A percentile compares a stretch with the other conserved stretches of the same genome.
Conservation (phyloP, 2,797 vertebrate species). For the Oreochromis grahami region DNA sequence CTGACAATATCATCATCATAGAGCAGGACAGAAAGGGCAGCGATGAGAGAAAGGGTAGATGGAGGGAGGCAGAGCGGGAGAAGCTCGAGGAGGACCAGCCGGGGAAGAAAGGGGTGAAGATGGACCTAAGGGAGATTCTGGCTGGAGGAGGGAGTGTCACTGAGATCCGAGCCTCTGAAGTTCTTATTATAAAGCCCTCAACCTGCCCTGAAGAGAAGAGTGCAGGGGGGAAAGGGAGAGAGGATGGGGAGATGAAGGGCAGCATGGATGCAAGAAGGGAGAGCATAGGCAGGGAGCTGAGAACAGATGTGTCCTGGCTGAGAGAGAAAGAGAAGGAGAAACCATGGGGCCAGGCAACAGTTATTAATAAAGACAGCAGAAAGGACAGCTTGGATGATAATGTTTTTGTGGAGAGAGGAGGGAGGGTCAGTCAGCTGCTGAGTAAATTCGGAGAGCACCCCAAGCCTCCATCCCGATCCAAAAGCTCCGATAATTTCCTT, state of each 20-base stretch:
- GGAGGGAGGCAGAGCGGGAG: slow-evolving; percentile 46
- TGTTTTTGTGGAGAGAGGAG: slow-evolving; percentile 55
- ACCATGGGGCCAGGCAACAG: slow-evolving; percentile 44
- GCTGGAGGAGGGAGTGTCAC: slow-evolving; percentile 74
- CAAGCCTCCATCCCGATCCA: slow-evolving; percentile 70
- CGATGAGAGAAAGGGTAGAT: slow-evolving; percentile 42
- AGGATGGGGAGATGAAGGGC: slow-evolving; percentile 42
- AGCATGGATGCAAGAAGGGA: slow-evolving; percentile 36
- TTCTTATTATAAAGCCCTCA: slow-evolving; percentile 75
- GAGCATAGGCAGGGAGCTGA: slow-evolving; percentile 26
- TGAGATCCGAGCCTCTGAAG: slow-evolving; percentile 76
- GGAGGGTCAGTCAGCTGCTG: slow-evolving; percentile 80
- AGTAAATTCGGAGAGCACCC: slow-evolving; percentile 77
- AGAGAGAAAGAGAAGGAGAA: slow-evolving; percentile 62
- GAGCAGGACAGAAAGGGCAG: slow-evolving; percentile 66
- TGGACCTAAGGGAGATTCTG: slow-evolving; percentile 75
- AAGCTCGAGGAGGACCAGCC: slow-evolving; percentile 51
- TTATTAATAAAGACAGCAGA: slow-evolving; percentile 54
- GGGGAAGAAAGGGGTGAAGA: slow-evolving; percentile 67
- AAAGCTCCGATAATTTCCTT: slow-evolving; percentile 74
- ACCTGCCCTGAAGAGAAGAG: slow-evolving; percentile 40
- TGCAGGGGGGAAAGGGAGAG: slow-evolving; percentile 18
- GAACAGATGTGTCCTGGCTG: slow-evolving; percentile 46
- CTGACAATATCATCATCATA: slow-evolving; percentile 81
- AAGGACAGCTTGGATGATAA: slow-evolving; percentile 50